Conservation (phyloP, 2,113 vertebrate genomes). For the Amazona vittata region DNA sequence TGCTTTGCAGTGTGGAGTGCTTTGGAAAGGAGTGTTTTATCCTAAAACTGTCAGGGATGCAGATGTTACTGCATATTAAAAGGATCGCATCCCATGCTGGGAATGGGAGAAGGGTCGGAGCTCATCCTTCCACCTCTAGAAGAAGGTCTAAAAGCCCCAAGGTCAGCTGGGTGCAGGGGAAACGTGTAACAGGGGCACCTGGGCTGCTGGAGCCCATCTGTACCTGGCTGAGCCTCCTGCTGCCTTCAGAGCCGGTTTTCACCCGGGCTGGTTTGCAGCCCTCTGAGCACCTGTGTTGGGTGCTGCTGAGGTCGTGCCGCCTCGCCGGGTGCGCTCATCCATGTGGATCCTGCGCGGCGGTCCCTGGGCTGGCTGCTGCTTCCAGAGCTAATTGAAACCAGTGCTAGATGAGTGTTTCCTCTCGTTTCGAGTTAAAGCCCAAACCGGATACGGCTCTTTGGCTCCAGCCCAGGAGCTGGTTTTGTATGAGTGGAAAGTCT, state of each 20-base stretch:
- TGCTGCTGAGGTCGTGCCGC: background rate
- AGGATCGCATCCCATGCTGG: background rate
- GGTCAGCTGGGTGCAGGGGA: background rate
- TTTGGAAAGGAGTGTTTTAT: background rate
- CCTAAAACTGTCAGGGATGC: background rate
- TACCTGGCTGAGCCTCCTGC: background rate
- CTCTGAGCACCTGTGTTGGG: rapidly evolving
- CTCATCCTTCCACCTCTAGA: background rate
- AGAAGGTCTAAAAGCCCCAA: background rate
- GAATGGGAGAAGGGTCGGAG: background rate
- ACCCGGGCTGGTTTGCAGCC: background rate
- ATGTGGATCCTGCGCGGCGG: rapidly evolving
- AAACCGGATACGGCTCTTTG: background rate
- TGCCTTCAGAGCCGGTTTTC: background rate
- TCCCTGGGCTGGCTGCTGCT: background rate
- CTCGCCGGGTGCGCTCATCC: background rate
- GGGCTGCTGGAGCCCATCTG: background rate
- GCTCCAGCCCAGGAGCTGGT: background rate
- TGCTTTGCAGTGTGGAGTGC: background rate
- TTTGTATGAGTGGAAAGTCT: rapidly evolving
- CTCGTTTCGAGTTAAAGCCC: background rate
- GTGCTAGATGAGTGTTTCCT: background rate
- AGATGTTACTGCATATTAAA: rapidly evolving
- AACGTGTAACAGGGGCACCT: background rate
- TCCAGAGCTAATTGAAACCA: background rate